phyloP scores from a whole-genome alignment of 2,888 invertebrate genomes.

The Alcis repandata region DNA sequence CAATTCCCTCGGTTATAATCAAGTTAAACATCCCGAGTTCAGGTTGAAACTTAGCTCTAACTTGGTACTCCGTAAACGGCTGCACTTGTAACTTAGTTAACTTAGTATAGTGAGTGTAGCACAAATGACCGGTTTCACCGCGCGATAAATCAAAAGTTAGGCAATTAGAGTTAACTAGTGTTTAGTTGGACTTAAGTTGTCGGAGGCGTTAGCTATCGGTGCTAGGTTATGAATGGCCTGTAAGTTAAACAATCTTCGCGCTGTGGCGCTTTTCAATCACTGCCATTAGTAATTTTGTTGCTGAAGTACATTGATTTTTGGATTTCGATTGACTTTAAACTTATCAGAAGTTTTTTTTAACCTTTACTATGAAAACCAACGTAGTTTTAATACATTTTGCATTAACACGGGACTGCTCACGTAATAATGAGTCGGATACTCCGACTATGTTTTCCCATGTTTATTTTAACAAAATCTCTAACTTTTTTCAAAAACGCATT shows the following conservation, averaged over 20 bases:
- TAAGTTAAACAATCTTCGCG: slow-evolving; percentile 2
- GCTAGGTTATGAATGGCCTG: slow-evolving; percentile 13
- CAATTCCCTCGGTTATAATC: slow-evolving; percentile 37
- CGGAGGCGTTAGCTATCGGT: slow-evolving; percentile 28
- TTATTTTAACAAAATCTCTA: too few relatives aligned
- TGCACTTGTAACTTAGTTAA: slow-evolving; percentile 49
- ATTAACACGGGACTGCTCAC: too few relatives aligned
- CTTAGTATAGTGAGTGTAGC: slow-evolving; percentile 35
- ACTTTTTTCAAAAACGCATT: too few relatives aligned
- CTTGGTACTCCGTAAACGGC: slow-evolving; percentile 48
- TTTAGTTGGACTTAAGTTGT: slow-evolving; percentile 41
- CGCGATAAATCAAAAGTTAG: slow-evolving; percentile 49
- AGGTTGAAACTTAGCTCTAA: slow-evolving; percentile 42
- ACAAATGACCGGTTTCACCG: slow-evolving; percentile 45
- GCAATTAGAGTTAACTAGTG: slow-evolving; percentile 49
- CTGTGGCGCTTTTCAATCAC: not conserved
- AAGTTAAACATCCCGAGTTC: slow-evolving; percentile 38
- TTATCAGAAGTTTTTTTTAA: not conserved
- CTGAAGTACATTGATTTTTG: not conserved
- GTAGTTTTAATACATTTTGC: too few relatives aligned
- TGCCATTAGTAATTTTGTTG: not conserved
- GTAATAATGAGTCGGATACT: too few relatives aligned
- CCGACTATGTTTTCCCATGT: too few relatives aligned
- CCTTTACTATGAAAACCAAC: too few relatives aligned
- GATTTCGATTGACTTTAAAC: not conserved